Base-by-base conservation (phyloP, 1,140 invertebrate genomes). In the Diabrotica undecimpunctata region DNA sequence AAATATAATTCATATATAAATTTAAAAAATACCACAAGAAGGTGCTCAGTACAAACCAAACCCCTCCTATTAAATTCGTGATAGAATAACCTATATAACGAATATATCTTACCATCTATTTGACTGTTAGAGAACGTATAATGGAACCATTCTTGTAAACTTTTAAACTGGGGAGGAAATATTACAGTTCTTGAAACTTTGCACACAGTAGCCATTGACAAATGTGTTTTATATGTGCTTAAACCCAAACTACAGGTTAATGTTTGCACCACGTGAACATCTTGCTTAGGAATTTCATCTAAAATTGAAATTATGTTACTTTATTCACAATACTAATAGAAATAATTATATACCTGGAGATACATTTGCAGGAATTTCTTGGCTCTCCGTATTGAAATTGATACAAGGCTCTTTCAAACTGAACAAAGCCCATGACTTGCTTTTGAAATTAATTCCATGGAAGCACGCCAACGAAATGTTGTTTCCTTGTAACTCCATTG, bases 381-480 rank as follows among this genome's bases (percentile, higher is more conserved):
- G 93, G 2, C 94, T 94, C 80, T 98, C 95, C 0, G 96, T 97
- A 13, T 94, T 90, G 82, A 98, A 98, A 72, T 90, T 94, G 66
- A 98, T 97, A 66, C 89, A 94, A 0, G 96, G 95, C 70, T 98
- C 94, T 78, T 94, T 92, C 56, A 99, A 81, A 66, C 93, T 96
- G 78, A 98, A 98, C 37, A 98, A 76, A 2, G 95, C 96, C 96
- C 96, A 99, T 3, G 91, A 95, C 81, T 97, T 98, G 37, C 95
- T 90, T 70, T 95, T 95, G 79, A 98, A 97, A 80, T 97, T 98
- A 72, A 97, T 94, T 6, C 96, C 96, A 80, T 98, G 95, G 83
- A 98, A 99, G 79, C 96, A 98, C 7, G 95, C 96, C 46, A 99
- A 82, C 10, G 95, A 96, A 51, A 99, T 94, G 77, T 96, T 95